phyloP scores from a whole-genome alignment of 2,888 invertebrate species.

The Pheosia gnoma region DNA sequence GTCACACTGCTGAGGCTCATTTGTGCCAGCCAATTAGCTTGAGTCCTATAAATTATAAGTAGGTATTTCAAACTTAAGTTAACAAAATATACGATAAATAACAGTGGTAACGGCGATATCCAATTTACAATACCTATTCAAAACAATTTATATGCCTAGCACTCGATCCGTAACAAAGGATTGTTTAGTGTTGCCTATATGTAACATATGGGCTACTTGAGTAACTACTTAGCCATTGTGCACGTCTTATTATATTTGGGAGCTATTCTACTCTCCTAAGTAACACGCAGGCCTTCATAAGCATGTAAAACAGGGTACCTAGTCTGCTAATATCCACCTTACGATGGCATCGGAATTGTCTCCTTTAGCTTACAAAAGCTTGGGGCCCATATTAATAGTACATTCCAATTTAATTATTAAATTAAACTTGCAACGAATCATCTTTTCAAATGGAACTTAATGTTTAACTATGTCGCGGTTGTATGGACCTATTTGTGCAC shows the following conservation, averaged over 20 bases:
- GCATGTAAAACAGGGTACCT: background rate
- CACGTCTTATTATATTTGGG: constrained; percentile 56
- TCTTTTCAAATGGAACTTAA: too few species aligned
- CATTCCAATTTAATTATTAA: constrained; percentile 9
- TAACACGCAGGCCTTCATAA: constrained; percentile 8
- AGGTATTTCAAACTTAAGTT: too few species aligned
- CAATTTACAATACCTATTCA: background rate
- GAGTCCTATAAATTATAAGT: too few species aligned
- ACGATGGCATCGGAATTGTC: too few species aligned
- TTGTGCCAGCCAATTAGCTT: too few species aligned
- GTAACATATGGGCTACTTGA: constrained; percentile 1
- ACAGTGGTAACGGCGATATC: too few species aligned
- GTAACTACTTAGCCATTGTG: constrained; percentile 42
- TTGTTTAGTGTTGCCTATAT: background rate
- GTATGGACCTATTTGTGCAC: constrained; percentile 3
- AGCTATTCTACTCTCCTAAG: constrained; percentile 45
- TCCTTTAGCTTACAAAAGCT: too few species aligned
- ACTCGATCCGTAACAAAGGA: background rate
- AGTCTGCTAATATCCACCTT: too few species aligned
- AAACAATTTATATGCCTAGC: background rate
- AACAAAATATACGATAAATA: too few species aligned
- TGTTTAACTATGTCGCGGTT: too few species aligned
- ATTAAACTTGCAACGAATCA: background rate
- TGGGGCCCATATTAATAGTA: background rate
- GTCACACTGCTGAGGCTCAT: too few species aligned